Evolutionary conservation across 2,888 invertebrate species (phyloP).

Genomic region (Apeira syringaria): DNA sequence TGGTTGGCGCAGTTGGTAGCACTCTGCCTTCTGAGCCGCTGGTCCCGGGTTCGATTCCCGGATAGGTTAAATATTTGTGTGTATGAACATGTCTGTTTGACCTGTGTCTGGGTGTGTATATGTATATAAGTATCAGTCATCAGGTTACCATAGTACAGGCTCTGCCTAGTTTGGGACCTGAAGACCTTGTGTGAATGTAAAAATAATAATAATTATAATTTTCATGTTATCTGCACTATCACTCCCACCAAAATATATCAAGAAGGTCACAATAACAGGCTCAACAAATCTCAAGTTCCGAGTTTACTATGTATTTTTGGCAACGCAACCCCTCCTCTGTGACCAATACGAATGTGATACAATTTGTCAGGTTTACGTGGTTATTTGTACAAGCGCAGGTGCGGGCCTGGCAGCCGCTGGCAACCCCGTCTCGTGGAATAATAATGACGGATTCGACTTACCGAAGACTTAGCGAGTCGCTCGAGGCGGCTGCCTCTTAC

Average conservation of each 20-base stretch:
- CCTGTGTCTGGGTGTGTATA: too few species aligned
- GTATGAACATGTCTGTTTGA: too few species aligned
- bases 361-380: constrained; percentile 78
- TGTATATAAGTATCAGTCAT: too few species aligned
- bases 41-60: too few species aligned
- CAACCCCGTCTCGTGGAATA: constrained; percentile 60
- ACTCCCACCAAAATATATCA: constrained; percentile 2
- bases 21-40: too few species aligned
- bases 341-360: constrained; percentile 76
- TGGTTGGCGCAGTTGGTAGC: too few species aligned
- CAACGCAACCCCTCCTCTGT: constrained; percentile 49
- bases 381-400: constrained; percentile 76
- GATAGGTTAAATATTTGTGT: too few species aligned
- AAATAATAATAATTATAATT: too few species aligned
- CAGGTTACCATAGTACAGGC: too few species aligned
- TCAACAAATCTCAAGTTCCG: constrained; percentile 50
- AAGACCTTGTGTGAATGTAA: too few species aligned
- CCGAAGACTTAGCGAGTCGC: constrained; percentile 56
- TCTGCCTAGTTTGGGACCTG: too few species aligned
- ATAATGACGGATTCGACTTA: constrained; percentile 78
- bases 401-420: constrained; percentile 41
- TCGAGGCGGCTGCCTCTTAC: constrained; percentile 33
- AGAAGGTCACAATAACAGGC: constrained; percentile 44
- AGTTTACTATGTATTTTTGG: constrained; percentile 49
- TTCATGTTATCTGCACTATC: too few species aligned